These are phyloP conservation scores for Antheraea assamensis DNA, from an alignment of 2,888 invertebrate genomes.

Conservation along the genomic window DNA sequence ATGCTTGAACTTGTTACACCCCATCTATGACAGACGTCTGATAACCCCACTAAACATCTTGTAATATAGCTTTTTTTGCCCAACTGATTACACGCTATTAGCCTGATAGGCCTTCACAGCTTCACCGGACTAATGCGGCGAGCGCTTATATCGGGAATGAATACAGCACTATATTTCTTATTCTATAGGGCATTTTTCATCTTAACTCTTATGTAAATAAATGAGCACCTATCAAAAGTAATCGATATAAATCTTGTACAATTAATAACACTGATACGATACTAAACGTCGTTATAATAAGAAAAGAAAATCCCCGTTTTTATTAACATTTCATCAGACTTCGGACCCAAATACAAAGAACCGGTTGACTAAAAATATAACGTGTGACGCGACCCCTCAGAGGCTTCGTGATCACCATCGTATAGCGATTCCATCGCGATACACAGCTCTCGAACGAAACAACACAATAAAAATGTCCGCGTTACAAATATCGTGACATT, in stretches of 20 bases:
- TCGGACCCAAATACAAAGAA: slow-evolving; percentile 45
- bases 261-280: slow-evolving; percentile 9
- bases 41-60: neutral
- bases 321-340: slow-evolving; percentile 14
- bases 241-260: slow-evolving; percentile 20
- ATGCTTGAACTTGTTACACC: neutral
- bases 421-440: slow-evolving; percentile 47
- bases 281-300: neutral
- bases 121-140: too few relatives aligned
- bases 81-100: too few relatives aligned
- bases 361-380: slow-evolving; percentile 59
- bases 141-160: too few relatives aligned
- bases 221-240: neutral
- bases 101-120: too few relatives aligned
- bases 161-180: neutral
- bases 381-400: slow-evolving; percentile 64
- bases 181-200: neutral
- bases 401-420: slow-evolving; percentile 62
- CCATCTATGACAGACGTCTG: neutral
- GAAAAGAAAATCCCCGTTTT: slow-evolving; percentile 12
- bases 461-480: slow-evolving; percentile 50
- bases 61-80: neutral
- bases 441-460: slow-evolving; percentile 58
- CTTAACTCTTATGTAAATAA: neutral
- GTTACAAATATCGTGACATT: slow-evolving; percentile 62